Conservation (phyloP, 2,888 invertebrate species). For the Drosophila prolongata region DNA sequence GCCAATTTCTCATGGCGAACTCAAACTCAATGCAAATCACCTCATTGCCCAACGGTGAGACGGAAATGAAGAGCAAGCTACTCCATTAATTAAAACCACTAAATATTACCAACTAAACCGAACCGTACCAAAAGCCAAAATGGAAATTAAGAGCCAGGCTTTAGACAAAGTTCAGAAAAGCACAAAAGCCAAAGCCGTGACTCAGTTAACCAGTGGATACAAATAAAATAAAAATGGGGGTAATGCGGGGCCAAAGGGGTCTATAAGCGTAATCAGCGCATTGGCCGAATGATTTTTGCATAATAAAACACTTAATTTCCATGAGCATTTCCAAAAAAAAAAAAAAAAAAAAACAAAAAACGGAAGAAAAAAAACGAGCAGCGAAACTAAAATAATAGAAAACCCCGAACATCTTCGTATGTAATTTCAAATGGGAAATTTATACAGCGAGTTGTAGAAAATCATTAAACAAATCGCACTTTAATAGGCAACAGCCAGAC, state of each 20-base stretch:
- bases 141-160: constrained; percentile 25
- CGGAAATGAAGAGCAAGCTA: constrained; percentile 45
- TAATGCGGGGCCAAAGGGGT: constrained; percentile 13
- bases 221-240: constrained; percentile 7
- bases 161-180: constrained; percentile 63
- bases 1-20: constrained; percentile 57
- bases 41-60: constrained; percentile 51
- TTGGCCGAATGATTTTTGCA: constrained; percentile 74
- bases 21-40: constrained; percentile 63
- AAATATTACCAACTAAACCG: constrained; percentile 63
- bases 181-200: constrained; percentile 63
- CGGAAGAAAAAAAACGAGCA: constrained; percentile 22
- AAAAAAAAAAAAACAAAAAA: constrained; percentile 1
- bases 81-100: constrained; percentile 71
- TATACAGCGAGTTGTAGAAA: constrained; percentile 77
- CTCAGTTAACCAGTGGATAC: constrained; percentile 38
- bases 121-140: constrained; percentile 39
- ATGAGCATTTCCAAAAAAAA: constrained; percentile 71
- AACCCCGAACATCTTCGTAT: constrained; percentile 63
- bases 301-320: constrained; percentile 83
- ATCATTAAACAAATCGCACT: constrained; percentile 83
- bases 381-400: constrained; percentile 35
- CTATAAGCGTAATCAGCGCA: constrained; percentile 52
- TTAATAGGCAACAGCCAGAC: constrained; percentile 71
- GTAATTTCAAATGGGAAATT: constrained; percentile 81